Evolutionary conservation across 2,113 vertebrate species (phyloP).

Genomic region (Eptatretus burgeri): DNA sequence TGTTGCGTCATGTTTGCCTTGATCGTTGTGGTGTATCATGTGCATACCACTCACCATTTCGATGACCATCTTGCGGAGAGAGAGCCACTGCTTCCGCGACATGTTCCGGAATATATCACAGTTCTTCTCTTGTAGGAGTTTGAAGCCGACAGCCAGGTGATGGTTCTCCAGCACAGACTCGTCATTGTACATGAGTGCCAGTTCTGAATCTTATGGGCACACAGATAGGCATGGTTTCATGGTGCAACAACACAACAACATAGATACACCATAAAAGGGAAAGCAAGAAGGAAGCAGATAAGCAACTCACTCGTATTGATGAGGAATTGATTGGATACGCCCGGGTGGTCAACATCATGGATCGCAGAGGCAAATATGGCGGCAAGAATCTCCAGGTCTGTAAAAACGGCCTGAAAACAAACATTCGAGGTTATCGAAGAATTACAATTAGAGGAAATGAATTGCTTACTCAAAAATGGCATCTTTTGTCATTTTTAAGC

Average conservation of each 20-base stretch:
- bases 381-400: conserved; percentile 87
- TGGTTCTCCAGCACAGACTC: conserved; percentile 80
- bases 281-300: not conserved
- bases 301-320: conserved; percentile 85
- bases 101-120: conserved; percentile 85
- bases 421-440: conserved; percentile 9
- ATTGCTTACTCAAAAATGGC: conserved; percentile 4
- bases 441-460: not conserved
- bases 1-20: too few relatives aligned
- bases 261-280: not conserved
- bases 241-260: not conserved
- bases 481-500: not conserved
- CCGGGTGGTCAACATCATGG: conserved; percentile 93
- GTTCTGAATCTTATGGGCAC: conserved; percentile 36
- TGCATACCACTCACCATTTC: conserved; percentile 35
- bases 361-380: conserved; percentile 98
- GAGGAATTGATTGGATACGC: conserved; percentile 97
- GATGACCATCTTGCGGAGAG: conserved; percentile 62
- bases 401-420: conserved; percentile 62
- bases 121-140: conserved; percentile 67
- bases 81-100: conserved; percentile 49
- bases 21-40: not conserved
- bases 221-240: not conserved
- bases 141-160: conserved; percentile 69
- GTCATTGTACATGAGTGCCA: conserved; percentile 80